Evolutionary conservation across 2,797 vertebrate species (phyloP).

Genomic region (Liasis olivaceus): DNA sequence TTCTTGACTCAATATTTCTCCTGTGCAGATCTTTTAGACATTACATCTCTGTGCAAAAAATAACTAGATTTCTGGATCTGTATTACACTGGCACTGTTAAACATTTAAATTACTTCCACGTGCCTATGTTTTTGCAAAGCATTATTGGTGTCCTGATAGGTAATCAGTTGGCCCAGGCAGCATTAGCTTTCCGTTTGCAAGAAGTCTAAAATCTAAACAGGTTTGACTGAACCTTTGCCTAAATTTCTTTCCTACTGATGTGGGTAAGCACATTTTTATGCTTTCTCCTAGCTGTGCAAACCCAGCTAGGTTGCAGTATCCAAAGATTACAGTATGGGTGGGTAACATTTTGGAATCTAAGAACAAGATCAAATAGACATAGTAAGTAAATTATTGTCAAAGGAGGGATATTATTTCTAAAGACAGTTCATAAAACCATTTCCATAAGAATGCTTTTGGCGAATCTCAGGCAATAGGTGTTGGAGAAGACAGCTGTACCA

Average conservation of each 20-base stretch:
- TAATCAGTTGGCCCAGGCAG: too few relatives aligned
- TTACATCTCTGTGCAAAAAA: not conserved
- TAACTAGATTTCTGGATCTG: not conserved
- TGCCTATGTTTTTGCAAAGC: not conserved
- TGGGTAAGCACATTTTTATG: not conserved
- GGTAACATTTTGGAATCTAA: not conserved
- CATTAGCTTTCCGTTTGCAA: not conserved
- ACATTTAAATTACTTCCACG: not conserved
- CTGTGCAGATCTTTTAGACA: slow-evolving; percentile 2
- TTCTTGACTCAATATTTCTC: not conserved
- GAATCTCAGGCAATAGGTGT: not conserved
- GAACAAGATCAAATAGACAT: not conserved
- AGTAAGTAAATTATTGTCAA: not conserved
- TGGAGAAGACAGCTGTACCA: not conserved
- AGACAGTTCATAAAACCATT: not conserved
- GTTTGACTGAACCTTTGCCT: not conserved
- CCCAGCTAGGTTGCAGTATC: not conserved
- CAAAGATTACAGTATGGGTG: not conserved
- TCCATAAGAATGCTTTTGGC: not conserved
- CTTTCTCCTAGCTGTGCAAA: not conserved
- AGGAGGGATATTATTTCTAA: not conserved
- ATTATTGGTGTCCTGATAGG: not conserved
- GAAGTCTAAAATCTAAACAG: not conserved
- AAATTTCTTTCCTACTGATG: not conserved
- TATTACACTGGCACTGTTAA: not conserved